Conservation (phyloP, 2,888 invertebrate species). For the Campoplex capitator region DNA sequence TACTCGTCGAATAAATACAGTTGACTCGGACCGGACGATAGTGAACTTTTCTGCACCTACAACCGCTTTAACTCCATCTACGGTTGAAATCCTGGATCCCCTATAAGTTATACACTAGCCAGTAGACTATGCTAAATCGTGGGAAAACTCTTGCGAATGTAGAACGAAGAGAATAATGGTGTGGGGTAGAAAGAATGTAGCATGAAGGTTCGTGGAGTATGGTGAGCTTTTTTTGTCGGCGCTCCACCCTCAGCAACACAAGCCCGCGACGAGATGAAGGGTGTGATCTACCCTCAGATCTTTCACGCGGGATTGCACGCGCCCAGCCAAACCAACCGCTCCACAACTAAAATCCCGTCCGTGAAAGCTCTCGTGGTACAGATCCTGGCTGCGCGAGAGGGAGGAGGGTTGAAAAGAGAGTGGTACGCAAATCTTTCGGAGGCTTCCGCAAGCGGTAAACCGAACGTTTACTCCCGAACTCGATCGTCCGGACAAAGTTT, state of each 20-base stretch:
- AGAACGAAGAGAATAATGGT: slow-evolving; percentile 8
- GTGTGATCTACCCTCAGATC: slow-evolving; percentile 66
- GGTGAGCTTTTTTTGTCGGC: slow-evolving; percentile 50
- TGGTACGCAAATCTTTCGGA: slow-evolving; percentile 65
- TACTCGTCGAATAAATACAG: slow-evolving; percentile 39
- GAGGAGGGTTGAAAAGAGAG: slow-evolving; percentile 44
- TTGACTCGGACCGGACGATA: slow-evolving; percentile 25
- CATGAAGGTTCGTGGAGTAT: slow-evolving; percentile 20
- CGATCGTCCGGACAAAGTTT: slow-evolving; percentile 63
- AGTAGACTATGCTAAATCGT: slow-evolving; percentile 21
- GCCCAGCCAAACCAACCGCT: slow-evolving; percentile 44
- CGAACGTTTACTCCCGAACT: slow-evolving; percentile 47
- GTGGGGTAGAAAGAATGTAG: slow-evolving; percentile 43
- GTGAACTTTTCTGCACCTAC: slow-evolving; percentile 27
- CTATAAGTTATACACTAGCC: slow-evolving; percentile 48
- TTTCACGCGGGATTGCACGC: slow-evolving; percentile 67
- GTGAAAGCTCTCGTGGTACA: slow-evolving; percentile 51
- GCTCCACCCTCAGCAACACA: slow-evolving; percentile 17
- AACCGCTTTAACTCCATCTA: slow-evolving; percentile 7
- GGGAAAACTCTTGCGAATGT: slow-evolving; percentile 44
- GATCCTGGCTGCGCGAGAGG: slow-evolving; percentile 11
- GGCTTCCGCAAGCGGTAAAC: slow-evolving; percentile 60
- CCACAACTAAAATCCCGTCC: slow-evolving; percentile 52
- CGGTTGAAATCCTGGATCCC: slow-evolving; percentile 30
- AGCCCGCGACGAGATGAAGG: slow-evolving; percentile 59